Evolutionary conservation across 2,113 vertebrate genomes (phyloP).

Genomic region (Cricetomys ansorgei): DNA sequence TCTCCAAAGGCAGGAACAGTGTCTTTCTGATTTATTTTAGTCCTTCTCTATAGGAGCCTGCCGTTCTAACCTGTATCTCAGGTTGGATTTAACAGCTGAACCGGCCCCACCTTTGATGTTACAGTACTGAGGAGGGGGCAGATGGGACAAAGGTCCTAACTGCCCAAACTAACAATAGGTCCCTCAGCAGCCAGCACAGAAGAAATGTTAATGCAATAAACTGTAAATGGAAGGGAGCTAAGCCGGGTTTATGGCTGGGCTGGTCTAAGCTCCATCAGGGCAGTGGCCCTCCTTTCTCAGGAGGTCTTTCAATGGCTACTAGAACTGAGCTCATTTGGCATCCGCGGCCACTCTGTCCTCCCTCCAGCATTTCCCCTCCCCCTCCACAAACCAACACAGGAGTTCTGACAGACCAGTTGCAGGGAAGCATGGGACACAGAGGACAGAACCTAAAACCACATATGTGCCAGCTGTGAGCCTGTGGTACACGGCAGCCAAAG

Average conservation of each 20-base stretch:
- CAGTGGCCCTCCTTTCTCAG: constrained; percentile 80
- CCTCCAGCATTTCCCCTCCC: not conserved
- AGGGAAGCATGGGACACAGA: constrained; percentile 64
- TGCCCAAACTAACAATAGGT: constrained; percentile 89
- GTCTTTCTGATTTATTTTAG: constrained; percentile 82
- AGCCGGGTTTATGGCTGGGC: constrained; percentile 84
- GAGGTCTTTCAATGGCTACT: constrained; percentile 81
- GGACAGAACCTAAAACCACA: constrained; percentile 37
- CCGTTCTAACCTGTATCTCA: constrained; percentile 85
- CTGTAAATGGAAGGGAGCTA: constrained; percentile 86
- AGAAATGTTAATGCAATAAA: constrained; percentile 89
- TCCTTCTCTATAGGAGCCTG: constrained; percentile 80
- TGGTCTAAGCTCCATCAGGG: constrained; percentile 79
- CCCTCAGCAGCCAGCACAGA: constrained; percentile 87
- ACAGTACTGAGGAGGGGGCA: constrained; percentile 85
- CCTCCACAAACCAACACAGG: constrained; percentile 49
- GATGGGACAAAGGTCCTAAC: constrained; percentile 88
- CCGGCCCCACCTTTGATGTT: constrained; percentile 87
- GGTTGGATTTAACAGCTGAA: constrained; percentile 83
- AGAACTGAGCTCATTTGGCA: constrained; percentile 80
- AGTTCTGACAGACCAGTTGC: constrained; percentile 62
- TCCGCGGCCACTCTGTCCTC: constrained; percentile 72
- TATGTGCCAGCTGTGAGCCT: constrained; percentile 60
- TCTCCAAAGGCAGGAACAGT: constrained; percentile 83
- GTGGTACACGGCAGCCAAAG: constrained; percentile 66